Percentiles rank a stretch among this genome's conserved stretches.
Conservation (phyloP, 35 echinoderm and acorn worm genomes). For the Patiria miniata region DNA sequence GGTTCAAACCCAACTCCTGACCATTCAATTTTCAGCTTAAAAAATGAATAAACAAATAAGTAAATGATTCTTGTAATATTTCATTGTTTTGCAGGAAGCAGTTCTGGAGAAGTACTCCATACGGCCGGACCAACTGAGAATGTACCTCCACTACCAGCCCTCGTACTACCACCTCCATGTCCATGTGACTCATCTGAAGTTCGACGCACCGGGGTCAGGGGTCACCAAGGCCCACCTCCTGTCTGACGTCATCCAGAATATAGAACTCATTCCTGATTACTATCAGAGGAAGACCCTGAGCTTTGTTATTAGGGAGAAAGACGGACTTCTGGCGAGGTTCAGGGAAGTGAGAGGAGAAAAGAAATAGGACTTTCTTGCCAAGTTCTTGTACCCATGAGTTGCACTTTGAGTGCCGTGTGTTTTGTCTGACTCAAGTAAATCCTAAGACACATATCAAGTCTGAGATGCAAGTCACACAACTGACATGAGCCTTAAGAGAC, state of each 20-base stretch:
- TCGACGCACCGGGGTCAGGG: conserved; percentile 72
- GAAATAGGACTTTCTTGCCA: neutral
- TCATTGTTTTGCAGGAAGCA: conserved; percentile 53
- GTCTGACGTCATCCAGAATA: conserved; percentile 84
- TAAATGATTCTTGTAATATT: neutral
- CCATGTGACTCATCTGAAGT: conserved; percentile 84
- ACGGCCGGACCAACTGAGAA: conserved; percentile 56
- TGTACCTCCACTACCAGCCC: conserved; percentile 95
- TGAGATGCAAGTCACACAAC: no score
- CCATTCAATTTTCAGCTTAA: no score
- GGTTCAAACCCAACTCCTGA: no score
- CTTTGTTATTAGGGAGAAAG: conserved; percentile 73
- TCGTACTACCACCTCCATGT: conserved; percentile 98
- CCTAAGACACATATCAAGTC: no score
- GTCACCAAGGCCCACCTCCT: conserved; percentile 77
- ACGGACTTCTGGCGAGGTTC: conserved; percentile 67
- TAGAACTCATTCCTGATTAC: conserved; percentile 80
- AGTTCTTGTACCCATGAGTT: no score
- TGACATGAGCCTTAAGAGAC: no score
- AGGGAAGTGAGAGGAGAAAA: conserved; percentile 39
- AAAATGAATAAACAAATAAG: no score
- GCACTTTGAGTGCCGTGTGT: no score
- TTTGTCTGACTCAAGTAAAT: no score
- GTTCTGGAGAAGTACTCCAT: conserved; percentile 74
- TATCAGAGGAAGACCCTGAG: conserved; percentile 86